Base-by-base conservation (phyloP, 1,140 invertebrate genomes). In the Polyergus mexicanus region DNA sequence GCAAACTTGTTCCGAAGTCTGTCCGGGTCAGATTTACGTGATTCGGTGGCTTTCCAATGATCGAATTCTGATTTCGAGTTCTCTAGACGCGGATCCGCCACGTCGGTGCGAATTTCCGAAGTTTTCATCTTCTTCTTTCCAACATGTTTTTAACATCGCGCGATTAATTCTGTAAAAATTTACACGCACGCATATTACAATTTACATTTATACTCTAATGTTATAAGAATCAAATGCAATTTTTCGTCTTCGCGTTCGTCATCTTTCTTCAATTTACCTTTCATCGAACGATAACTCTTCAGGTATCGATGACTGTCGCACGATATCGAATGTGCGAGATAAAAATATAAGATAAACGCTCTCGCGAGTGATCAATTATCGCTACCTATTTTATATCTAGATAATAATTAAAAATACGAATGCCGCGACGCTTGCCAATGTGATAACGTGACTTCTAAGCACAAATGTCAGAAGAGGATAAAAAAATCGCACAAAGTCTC, bases 1-100 rank as follows among this genome's bases (percentile, higher is more conserved):
- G 74, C 38, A 25, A 62, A 87, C 83, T 68, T 85, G 85, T 60
- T 66, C 51, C 32, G 16, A 35, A 60, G 86, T 84, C 72, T 25
- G 25, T n/a, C 72, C 10, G 66, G 13, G 72, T 60, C 87, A 72
- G 78, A 84, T 84, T 84, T 66, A 66, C 72, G n/a, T n/a, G 65
- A 44, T 60, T 51, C 47, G 16, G 47, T 28, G 25, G 25, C 25
- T 28, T 28, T 28, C n/a, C n/a, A n/a, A n/a, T n/a, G n/a, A n/a
- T n/a, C n/a, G n/a, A n/a, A n/a, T n/a, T n/a, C n/a, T n/a, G 25
- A 28, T 66, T 66, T 47, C 41, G 16, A 47, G 32, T 47, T 47
- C n/a, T 66, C 19, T 7, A 51, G n/a, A 51, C 47, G 47, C 44
- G n/a, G 2, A 35, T 41, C 51, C 25, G 25, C 1, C 22, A 56